Percentiles rank a stretch among this genome's conserved stretches.
Evolutionary conservation across 1,140 invertebrate species (phyloP).

Genomic region (Odontomachus brunneus): DNA sequence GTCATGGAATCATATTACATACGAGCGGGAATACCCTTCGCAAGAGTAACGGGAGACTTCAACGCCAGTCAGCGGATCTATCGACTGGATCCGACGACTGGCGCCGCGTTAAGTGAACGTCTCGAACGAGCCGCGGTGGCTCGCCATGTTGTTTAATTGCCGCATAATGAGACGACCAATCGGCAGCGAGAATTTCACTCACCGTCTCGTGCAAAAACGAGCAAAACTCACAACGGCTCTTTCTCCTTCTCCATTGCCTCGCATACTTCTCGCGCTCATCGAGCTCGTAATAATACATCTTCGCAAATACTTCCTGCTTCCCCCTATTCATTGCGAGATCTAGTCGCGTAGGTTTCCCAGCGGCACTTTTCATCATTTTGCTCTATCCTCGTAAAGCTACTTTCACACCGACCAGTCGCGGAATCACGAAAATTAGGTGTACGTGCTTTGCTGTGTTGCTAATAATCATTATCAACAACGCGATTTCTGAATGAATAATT

Average conservation of each 20-base stretch:
- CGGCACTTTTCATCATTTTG: constrained; percentile 6
- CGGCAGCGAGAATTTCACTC: constrained; percentile 54
- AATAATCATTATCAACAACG: too few species aligned
- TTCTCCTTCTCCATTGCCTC: not conserved
- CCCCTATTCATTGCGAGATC: constrained; percentile 35
- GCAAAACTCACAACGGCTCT: constrained; percentile 14
- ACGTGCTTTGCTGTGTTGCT: too few species aligned
- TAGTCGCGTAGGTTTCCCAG: constrained; percentile 16
- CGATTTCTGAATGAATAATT: not conserved
- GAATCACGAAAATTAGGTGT: too few species aligned
- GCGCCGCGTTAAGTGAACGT: constrained; percentile 69
- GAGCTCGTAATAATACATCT: constrained; percentile 32
- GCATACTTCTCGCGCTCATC: constrained; percentile 4
- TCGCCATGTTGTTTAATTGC: constrained; percentile 78
- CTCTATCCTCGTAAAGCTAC: not conserved
- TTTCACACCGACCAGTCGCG: not conserved
- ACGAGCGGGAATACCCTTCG: too few species aligned
- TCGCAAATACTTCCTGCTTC: constrained; percentile 39
- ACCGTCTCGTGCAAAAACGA: constrained; percentile 50
- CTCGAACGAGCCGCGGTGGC: constrained; percentile 59
- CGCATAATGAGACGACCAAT: constrained; percentile 70
- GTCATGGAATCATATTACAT: too few species aligned
- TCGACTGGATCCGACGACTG: constrained; percentile 65
- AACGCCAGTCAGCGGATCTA: constrained; percentile 13
- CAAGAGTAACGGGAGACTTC: constrained; percentile 16